Evolutionary conservation across 2,888 invertebrate genomes (phyloP), one percentile per base, ranked within the genome.

Genomic region (Drosophila mimetica): DNA sequence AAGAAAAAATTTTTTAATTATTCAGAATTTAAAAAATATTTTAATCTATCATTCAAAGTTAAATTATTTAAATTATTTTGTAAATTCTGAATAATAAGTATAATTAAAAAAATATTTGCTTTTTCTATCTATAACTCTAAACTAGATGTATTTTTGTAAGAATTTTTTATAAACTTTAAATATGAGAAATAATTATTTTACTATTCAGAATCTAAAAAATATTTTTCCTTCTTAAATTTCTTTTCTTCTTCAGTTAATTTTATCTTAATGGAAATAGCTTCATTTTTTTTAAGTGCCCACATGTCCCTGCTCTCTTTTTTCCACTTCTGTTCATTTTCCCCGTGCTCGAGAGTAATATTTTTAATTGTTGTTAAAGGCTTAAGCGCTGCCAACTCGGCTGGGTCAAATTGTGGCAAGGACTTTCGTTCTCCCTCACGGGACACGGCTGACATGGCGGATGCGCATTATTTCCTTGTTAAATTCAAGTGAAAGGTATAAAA

Each of bases 301-400:
- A 39, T 46, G 50, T 55, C 44, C 20, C 50, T 67, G 51, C 57
- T 46, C 13, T 11, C 14, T 30, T 46, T 9, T 39, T 37, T 25
- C 8, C 54, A 37, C 51, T 55, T 42, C 48, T 73, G 74, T 80
- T 74, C 75, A 32, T 57, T 44, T 36, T 44, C 41, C 22, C 58
- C 16, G 25, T 36, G 28, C 44, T 37, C 20, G 75, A 71, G 61
- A 71, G 76, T 71, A 82, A 76, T 76, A 86, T 84, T 78, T 83
- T 86, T 86, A 85, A 87, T 87, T 87, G 82, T 86, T 86, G 76
- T 79, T 84, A 72, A 83, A 81, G 85, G 87, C 76, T 83, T 83
- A 81, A 86, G 79, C 71, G 52, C 61, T 59, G 71, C 53, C 71
- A 60, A 30, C 34, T 28, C 42, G 13, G 14, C 44, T 28, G 60